Conservation (phyloP, 1,140 invertebrate genomes). For the Frieseomelitta varia region DNA sequence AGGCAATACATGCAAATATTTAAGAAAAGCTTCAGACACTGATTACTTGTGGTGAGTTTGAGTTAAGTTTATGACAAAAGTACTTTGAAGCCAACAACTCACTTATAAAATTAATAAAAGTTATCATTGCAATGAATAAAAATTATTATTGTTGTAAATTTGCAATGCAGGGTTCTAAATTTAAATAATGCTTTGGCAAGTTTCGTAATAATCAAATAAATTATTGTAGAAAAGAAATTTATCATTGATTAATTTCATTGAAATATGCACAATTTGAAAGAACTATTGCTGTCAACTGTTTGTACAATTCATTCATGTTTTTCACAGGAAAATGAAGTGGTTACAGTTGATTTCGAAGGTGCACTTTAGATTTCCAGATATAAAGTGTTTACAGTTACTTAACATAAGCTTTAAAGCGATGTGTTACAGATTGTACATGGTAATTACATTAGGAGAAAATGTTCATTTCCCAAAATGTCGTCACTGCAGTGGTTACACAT, state of each 20-base stretch:
- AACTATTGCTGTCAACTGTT: not conserved
- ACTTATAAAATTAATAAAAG: not conserved
- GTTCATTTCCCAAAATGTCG: constrained; percentile 79
- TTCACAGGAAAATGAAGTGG: constrained; percentile 82
- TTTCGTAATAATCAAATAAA: not conserved
- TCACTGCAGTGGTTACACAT: constrained; percentile 81
- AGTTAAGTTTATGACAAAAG: constrained; percentile 68
- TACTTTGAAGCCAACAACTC: constrained; percentile 17
- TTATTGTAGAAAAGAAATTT: not conserved
- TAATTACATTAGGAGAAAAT: constrained; percentile 76
- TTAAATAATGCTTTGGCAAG: not conserved
- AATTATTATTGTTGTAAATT: not conserved
- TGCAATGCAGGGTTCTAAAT: not conserved
- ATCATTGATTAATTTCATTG: not conserved
- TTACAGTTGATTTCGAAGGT: constrained; percentile 78
- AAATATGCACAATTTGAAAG: not conserved
- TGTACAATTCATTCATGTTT: constrained; percentile 5
- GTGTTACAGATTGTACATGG: constrained; percentile 80
- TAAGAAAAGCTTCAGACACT: constrained; percentile 79
- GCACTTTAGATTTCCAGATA: constrained; percentile 79
- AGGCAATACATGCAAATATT: constrained; percentile 81
- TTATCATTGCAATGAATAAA: not conserved
- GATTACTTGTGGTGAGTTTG: constrained; percentile 80
- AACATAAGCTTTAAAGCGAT: constrained; percentile 80
- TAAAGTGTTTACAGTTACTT: constrained; percentile 78